phyloP scores from a whole-genome alignment of 2,113 vertebrate genomes.

The Rostratula benghalensis region DNA sequence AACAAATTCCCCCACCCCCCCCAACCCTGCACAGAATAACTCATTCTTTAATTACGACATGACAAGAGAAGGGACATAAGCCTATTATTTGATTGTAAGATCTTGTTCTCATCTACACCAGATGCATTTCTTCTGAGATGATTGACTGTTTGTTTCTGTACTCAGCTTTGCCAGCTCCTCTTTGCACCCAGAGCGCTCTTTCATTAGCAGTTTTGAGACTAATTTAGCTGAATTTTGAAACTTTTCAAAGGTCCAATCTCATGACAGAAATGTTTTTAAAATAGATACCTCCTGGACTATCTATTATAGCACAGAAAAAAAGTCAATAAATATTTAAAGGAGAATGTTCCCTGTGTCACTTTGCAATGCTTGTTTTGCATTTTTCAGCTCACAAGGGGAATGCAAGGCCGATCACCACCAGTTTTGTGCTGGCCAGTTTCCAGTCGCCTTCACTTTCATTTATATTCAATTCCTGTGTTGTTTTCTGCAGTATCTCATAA shows the following conservation, averaged over 20 bases:
- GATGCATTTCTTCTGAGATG: neutral
- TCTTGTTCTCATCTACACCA: neutral
- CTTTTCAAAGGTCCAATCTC: neutral
- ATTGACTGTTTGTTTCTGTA: neutral
- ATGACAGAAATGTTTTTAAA: neutral
- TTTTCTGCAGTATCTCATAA: neutral
- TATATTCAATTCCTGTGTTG: neutral
- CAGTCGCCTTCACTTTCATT: neutral
- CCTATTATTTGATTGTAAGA: neutral
- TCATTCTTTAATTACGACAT: neutral
- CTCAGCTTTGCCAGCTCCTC: neutral
- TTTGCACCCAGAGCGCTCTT: neutral
- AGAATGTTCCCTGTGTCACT: neutral
- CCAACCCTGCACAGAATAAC: neutral
- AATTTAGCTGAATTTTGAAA: neutral
- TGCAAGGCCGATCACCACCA: neutral
- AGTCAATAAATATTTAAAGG: neutral
- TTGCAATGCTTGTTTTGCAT: neutral
- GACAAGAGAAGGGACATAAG: neutral
- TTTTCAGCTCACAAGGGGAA: neutral
- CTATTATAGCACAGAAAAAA: neutral
- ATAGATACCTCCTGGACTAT: neutral
- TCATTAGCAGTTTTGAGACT: neutral
- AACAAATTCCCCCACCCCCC: fast-evolving
- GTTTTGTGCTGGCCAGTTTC: neutral